These are phyloP conservation scores for Argyrosomus regius DNA, from an alignment of 2,797 vertebrate species.

Conservation along the genomic window DNA sequence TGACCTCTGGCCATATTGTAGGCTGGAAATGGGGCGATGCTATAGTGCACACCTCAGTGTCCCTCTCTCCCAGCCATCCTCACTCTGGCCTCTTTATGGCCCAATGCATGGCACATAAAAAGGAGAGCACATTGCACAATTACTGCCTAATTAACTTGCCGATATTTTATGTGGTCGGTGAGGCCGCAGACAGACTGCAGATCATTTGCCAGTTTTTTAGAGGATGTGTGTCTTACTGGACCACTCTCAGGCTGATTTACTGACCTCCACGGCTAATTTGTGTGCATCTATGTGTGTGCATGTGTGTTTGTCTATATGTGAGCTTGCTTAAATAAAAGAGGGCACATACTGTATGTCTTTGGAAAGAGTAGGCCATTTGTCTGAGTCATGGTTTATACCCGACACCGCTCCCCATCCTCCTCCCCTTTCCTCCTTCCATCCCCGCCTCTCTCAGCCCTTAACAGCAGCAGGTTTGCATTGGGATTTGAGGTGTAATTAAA, in stretches of 20 bases:
- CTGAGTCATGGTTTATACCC: slow-evolving; percentile 73
- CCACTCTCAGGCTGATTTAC: slow-evolving; percentile 75
- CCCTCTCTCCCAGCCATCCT: slow-evolving; percentile 50
- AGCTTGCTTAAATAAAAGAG: slow-evolving; percentile 55
- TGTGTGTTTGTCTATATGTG: slow-evolving; percentile 44
- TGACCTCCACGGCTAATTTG: slow-evolving; percentile 56
- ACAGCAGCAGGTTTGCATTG: slow-evolving; percentile 80
- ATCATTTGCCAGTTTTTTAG: slow-evolving; percentile 75
- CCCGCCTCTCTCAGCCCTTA: slow-evolving; percentile 65
- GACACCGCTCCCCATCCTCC: slow-evolving; percentile 50
- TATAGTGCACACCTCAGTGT: slow-evolving; percentile 43
- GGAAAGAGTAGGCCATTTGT: slow-evolving; percentile 71
- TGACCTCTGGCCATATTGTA: slow-evolving; percentile 62
- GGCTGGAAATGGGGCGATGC: slow-evolving; percentile 50
- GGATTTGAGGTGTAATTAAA: slow-evolving; percentile 88
- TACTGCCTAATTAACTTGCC: slow-evolving; percentile 81
- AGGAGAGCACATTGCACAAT: slow-evolving; percentile 80
- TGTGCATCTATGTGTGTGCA: slow-evolving; percentile 17
- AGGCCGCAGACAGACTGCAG: slow-evolving; percentile 76
- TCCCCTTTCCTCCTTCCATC: slow-evolving; percentile 55
- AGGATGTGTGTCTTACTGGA: slow-evolving; percentile 72
- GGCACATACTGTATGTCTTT: slow-evolving; percentile 61
- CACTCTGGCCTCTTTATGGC: slow-evolving; percentile 78
- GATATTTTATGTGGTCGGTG: slow-evolving; percentile 81
- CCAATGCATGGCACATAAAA: slow-evolving; percentile 77